Conservation (phyloP, 2,113 vertebrate species). For the Hirundichthys speculiger region DNA sequence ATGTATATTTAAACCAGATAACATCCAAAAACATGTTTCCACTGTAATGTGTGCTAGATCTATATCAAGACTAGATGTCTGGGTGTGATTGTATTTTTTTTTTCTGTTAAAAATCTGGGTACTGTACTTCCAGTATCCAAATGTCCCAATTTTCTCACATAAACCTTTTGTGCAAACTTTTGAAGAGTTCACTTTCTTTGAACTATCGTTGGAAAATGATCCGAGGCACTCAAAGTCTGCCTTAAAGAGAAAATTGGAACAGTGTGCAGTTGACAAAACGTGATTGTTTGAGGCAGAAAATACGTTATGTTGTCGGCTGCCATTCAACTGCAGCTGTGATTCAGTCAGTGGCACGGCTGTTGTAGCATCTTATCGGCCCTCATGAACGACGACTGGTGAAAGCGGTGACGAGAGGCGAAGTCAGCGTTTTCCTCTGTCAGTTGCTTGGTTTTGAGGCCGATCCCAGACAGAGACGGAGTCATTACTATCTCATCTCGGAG, state of each 20-base stretch:
- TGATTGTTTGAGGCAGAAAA: slow-evolving; percentile 26
- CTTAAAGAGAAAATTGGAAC: not conserved
- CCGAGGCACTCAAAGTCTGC: not conserved
- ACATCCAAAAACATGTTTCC: no score
- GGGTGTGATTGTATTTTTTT: no score
- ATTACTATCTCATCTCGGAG: slow-evolving; percentile 86
- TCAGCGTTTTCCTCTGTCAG: slow-evolving; percentile 94
- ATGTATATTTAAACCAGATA: no score
- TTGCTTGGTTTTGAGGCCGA: slow-evolving; percentile 91
- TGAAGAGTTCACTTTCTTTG: slow-evolving; percentile 7
- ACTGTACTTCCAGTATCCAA: not conserved
- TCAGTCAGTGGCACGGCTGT: slow-evolving; percentile 74
- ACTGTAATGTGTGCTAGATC: no score
- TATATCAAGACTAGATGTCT: no score
- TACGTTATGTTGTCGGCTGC: slow-evolving; percentile 18
- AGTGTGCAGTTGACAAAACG: not conserved
- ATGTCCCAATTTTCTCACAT: not conserved
- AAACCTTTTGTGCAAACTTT: not conserved
- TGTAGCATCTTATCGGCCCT: slow-evolving; percentile 79
- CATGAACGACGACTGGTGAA: slow-evolving; percentile 89
- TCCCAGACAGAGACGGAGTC: slow-evolving; percentile 85
- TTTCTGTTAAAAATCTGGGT: not conserved
- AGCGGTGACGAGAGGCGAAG: slow-evolving; percentile 91
- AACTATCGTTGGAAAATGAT: slow-evolving; percentile 3
- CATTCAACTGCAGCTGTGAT: not conserved